phyloP scores from a whole-genome alignment of 2,888 invertebrate genomes.

The Callimorpha dominula region DNA sequence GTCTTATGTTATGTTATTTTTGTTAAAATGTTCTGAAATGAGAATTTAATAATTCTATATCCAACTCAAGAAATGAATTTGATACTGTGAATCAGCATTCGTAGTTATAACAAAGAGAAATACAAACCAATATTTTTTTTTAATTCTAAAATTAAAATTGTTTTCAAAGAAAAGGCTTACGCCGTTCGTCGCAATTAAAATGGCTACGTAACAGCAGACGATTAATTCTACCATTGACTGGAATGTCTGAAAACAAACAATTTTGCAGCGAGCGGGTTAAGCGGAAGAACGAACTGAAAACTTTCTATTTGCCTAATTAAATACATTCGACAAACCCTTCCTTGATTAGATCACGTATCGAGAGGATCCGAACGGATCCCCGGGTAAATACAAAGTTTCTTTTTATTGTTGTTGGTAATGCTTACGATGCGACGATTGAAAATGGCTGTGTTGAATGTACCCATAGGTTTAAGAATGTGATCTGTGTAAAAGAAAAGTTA shows the following conservation, averaged over 20 bases:
- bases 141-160: neutral
- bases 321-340: constrained; percentile 75
- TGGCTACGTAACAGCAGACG: constrained; percentile 19
- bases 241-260: constrained; percentile 67
- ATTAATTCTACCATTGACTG: constrained; percentile 45
- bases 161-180: constrained; percentile 7
- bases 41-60: neutral
- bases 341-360: constrained; percentile 82
- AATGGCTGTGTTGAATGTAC: constrained; percentile 21
- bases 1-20: neutral
- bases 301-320: constrained; percentile 82
- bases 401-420: constrained; percentile 73
- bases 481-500: neutral
- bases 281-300: constrained; percentile 59
- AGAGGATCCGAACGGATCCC: constrained; percentile 74
- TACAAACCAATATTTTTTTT: neutral
- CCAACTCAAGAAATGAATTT: neutral
- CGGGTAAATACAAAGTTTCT: constrained; percentile 75
- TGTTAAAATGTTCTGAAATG: too few species aligned
- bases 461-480: neutral
- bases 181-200: constrained; percentile 7
- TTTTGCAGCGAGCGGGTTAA: constrained; percentile 57
- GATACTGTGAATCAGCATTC: neutral
- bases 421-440: constrained; percentile 57
- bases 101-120: neutral